Evolutionary conservation across 2,113 vertebrate species (phyloP).

Genomic region (Parus major): DNA sequence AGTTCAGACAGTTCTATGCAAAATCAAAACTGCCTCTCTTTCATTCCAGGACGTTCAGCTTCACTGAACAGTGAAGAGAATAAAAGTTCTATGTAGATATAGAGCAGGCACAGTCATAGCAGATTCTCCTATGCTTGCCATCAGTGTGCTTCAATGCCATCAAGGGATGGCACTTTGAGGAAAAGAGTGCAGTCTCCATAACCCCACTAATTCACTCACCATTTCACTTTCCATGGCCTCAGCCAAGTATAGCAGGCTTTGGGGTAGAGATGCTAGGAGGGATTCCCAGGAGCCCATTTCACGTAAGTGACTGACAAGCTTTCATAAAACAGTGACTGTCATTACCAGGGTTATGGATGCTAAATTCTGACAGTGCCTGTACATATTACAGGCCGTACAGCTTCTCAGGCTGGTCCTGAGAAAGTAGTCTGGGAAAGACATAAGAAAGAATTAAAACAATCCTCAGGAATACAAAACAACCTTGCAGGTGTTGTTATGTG

Average conservation of each 20-base stretch:
- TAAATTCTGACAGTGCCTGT: too few species aligned
- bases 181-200: neutral
- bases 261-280: neutral
- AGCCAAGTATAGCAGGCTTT: neutral
- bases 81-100: neutral
- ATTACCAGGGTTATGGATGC: too few species aligned
- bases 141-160: neutral
- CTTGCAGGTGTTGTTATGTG: too few species aligned
- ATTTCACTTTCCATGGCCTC: neutral
- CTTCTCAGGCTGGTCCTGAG: too few species aligned
- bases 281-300: neutral
- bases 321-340: neutral
- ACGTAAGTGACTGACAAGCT: neutral
- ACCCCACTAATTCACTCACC: neutral
- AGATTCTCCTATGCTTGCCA: neutral
- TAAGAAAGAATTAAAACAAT: too few species aligned
- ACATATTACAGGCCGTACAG: too few species aligned
- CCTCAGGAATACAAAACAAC: too few species aligned
- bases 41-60: neutral
- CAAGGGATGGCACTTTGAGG: neutral
- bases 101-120: neutral
- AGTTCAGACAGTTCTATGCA: neutral
- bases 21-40: neutral
- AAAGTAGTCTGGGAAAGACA: too few species aligned
- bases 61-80: neutral